These are phyloP conservation scores for Myotis davidii DNA, from an alignment of 2,113 vertebrate species.

Conservation along the genomic window DNA sequence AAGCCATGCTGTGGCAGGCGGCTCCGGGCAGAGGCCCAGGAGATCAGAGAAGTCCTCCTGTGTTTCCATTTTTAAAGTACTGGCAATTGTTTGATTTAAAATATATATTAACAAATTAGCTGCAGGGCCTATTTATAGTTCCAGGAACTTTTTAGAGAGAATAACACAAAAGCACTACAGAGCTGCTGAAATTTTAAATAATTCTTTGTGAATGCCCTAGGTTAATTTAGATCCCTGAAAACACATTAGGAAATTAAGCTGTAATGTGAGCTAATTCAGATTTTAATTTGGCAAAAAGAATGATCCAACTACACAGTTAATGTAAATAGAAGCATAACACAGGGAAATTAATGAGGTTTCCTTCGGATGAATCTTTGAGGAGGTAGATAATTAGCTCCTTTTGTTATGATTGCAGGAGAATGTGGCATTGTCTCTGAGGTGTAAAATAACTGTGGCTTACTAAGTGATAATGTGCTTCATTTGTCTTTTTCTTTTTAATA, in stretches of 20 bases:
- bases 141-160: constrained; percentile 84
- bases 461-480: constrained; percentile 86
- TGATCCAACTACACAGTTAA: constrained; percentile 91
- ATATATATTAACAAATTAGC: constrained; percentile 85
- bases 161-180: constrained; percentile 79
- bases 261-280: constrained; percentile 95
- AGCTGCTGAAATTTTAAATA: constrained; percentile 87
- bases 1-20: constrained; percentile 73
- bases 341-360: constrained; percentile 90
- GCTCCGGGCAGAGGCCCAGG: constrained; percentile 69
- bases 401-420: constrained; percentile 88
- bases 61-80: constrained; percentile 81
- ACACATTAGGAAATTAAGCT: constrained; percentile 95
- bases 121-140: constrained; percentile 83
- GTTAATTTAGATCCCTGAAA: constrained; percentile 92
- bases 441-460: constrained; percentile 85
- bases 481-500: constrained; percentile 89
- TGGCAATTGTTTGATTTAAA: constrained; percentile 85
- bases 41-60: constrained; percentile 74
- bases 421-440: constrained; percentile 89
- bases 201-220: constrained; percentile 90
- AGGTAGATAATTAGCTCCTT: constrained; percentile 91
- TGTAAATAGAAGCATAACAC: constrained; percentile 92
- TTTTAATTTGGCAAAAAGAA: constrained; percentile 98
- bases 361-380: constrained; percentile 86